A percentile compares a stretch with the other conserved stretches of the same genome.
Conservation (phyloP, 1,140 invertebrate genomes). For the Helicoverpa zea region DNA sequence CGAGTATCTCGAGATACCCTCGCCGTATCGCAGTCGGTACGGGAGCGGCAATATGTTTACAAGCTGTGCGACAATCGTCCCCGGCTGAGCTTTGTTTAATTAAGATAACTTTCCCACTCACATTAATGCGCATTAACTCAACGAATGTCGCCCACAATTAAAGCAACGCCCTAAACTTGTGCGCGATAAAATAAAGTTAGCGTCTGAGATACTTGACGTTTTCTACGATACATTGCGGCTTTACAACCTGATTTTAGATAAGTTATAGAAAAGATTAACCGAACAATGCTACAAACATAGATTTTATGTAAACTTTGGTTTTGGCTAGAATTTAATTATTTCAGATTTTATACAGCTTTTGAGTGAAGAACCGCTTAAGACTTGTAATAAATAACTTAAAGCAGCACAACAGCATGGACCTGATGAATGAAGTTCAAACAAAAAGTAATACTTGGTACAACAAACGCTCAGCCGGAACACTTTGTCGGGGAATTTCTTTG, state of each 20-base stretch:
- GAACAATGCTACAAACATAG: too few species aligned
- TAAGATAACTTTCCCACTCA: conserved; percentile 65
- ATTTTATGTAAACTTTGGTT: too few species aligned
- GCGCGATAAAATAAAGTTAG: conserved; percentile 46
- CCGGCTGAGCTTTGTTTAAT: conserved; percentile 64
- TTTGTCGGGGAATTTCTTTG: conserved; percentile 63
- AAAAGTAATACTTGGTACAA: conserved; percentile 57
- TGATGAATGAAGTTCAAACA: conserved; percentile 50
- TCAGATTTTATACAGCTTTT: neutral
- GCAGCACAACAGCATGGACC: conserved; percentile 18
- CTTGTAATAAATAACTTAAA: conserved; percentile 14
- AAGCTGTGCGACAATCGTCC: conserved; percentile 48
- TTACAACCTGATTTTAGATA: neutral
- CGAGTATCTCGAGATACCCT: neutral
- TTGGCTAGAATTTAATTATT: neutral
- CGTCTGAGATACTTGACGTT: conserved; percentile 27
- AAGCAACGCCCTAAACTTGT: conserved; percentile 43
- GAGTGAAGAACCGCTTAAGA: neutral
- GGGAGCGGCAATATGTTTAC: conserved; percentile 49
- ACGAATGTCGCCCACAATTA: conserved; percentile 56
- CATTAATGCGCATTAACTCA: conserved; percentile 58
- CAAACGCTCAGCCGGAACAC: conserved; percentile 55
- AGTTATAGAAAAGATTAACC: too few species aligned
- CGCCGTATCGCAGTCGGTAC: neutral
- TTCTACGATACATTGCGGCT: neutral